Conservation (phyloP, 2,113 vertebrate genomes). For the Apistogramma diplotaenia region DNA sequence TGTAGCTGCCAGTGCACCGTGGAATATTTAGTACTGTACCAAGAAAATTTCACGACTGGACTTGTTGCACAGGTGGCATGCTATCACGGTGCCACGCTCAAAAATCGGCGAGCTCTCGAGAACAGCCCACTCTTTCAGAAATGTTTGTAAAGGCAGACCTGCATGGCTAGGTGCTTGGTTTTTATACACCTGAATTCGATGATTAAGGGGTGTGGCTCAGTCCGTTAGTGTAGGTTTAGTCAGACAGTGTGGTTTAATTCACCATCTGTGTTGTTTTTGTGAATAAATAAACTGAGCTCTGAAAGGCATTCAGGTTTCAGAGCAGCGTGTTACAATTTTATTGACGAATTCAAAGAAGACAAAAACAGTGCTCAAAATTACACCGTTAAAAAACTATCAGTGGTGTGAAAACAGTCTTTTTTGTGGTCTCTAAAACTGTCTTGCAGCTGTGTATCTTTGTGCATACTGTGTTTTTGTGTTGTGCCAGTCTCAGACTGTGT, state of each 20-base stretch:
- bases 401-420: not conserved
- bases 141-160: rapidly evolving
- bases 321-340: not conserved
- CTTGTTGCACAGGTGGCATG: not conserved
- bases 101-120: not conserved
- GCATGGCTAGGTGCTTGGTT: not conserved
- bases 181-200: not conserved
- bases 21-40: no score
- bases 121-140: not conserved
- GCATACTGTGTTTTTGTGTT: constrained; percentile 19
- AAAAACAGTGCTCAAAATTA: not conserved
- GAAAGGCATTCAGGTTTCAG: not conserved
- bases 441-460: not conserved
- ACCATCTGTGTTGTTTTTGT: not conserved
- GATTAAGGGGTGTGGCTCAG: not conserved
- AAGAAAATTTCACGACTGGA: no score
- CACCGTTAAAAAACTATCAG: not conserved
- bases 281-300: rapidly evolving
- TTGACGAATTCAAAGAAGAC: not conserved
- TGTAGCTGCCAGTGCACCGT: not conserved
- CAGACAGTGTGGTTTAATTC: no score
- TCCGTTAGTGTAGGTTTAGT: not conserved
- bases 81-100: not conserved
- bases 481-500: not conserved
- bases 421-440: rapidly evolving